Conservation (phyloP, 2,113 vertebrate species). For the Leptodactylus fuscus region DNA sequence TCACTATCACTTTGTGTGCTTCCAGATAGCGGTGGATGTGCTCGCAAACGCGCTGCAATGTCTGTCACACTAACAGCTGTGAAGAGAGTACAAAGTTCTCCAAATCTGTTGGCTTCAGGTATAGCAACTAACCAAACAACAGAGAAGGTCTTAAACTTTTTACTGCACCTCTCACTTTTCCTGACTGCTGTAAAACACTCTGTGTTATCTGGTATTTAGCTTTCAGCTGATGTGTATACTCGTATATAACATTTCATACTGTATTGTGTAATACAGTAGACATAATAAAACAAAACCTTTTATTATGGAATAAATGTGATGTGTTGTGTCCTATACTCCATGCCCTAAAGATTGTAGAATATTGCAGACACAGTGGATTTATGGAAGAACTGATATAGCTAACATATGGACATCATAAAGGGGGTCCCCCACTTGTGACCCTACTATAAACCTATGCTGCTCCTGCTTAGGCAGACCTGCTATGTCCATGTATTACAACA, state of each 20-base stretch:
- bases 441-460: no score
- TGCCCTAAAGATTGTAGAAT: not conserved
- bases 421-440: not conserved
- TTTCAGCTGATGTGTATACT: not conserved
- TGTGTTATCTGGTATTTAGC: not conserved
- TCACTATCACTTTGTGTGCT: constrained; percentile 85
- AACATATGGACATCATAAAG: not conserved
- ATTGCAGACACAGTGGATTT: not conserved
- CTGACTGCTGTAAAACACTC: not conserved
- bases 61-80: constrained; percentile 92
- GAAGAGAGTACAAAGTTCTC: constrained; percentile 98
- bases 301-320: constrained; percentile 2
- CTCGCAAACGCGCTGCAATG: constrained; percentile 89
- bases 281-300: not conserved
- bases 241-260: not conserved
- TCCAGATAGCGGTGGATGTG: constrained; percentile 95
- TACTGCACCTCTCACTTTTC: constrained; percentile 1
- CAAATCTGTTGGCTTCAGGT: constrained; percentile 94
- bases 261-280: not conserved
- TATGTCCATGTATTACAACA: not conserved
- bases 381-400: not conserved
- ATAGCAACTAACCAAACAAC: constrained; percentile 74
- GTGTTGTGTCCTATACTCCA: not conserved
- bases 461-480: not conserved
- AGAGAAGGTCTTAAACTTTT: not conserved